These are phyloP conservation scores for Octodon degus DNA, from an alignment of 2,113 vertebrate species.

Conservation along the genomic window DNA sequence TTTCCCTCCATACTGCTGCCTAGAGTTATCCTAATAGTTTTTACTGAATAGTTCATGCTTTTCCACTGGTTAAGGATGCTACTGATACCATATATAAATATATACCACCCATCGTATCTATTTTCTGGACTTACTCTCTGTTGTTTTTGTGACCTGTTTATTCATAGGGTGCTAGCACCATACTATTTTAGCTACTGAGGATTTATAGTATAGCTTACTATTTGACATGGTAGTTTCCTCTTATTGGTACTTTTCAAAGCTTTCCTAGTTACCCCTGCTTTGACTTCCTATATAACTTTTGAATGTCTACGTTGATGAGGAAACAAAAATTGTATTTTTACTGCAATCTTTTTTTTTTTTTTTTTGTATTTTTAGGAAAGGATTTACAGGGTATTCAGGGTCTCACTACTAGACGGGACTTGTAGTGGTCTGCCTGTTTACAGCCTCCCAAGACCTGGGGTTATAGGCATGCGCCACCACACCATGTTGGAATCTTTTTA, in stretches of 20 bases:
- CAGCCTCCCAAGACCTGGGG: too few species aligned
- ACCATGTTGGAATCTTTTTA: not conserved
- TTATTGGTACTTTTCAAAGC: slow-evolving; percentile 13
- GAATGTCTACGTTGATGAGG: slow-evolving; percentile 19
- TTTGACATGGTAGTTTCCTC: not conserved
- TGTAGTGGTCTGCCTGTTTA: too few species aligned
- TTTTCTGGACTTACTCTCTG: slow-evolving; percentile 41
- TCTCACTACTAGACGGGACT: too few species aligned
- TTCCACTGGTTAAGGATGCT: not conserved
- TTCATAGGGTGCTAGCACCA: not conserved
- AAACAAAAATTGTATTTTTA: slow-evolving; percentile 52
- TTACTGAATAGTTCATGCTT: slow-evolving; percentile 3
- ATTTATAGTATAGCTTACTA: not conserved
- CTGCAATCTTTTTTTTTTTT: not conserved
- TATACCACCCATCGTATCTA: not conserved
- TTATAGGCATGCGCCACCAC: too few species aligned
- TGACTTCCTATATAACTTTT: not conserved
- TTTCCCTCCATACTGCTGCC: not conserved
- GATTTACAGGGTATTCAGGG: too few species aligned
- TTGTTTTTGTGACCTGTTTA: not conserved
- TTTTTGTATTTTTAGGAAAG: too few species aligned
- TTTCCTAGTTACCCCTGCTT: slow-evolving; percentile 11
- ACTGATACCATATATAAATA: not conserved
- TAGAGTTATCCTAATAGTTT: not conserved
- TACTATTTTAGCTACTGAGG: not conserved